phyloP scores from a whole-genome alignment of 2,113 vertebrate species.

The Ammodytes marinus region DNA sequence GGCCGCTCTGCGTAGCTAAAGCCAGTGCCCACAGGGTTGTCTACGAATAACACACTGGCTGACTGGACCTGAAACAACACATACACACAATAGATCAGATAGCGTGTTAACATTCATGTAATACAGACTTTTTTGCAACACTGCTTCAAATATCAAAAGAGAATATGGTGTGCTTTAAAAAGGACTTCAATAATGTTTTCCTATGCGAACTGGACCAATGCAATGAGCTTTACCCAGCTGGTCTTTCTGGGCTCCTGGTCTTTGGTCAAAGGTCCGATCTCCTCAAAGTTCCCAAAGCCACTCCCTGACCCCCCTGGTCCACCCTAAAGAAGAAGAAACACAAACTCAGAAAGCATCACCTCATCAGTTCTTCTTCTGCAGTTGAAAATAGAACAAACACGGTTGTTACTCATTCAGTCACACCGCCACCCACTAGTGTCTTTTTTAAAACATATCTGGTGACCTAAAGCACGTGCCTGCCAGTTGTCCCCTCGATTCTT shows the following conservation, averaged over 20 bases:
- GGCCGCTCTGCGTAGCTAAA: constrained; percentile 90
- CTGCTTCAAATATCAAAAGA: not conserved
- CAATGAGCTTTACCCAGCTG: constrained; percentile 88
- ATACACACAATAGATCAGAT: not conserved
- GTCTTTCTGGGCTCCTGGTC: constrained; percentile 88
- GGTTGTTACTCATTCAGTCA: constrained; percentile 21
- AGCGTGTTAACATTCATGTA: not conserved
- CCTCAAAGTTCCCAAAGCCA: constrained; percentile 97
- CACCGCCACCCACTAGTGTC: not conserved
- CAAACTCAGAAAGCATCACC: not conserved
- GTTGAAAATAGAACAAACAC: constrained; percentile 13
- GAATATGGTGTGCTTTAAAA: too few species aligned
- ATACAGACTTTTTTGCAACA: not conserved
- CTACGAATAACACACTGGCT: constrained; percentile 94
- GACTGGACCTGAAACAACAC: constrained; percentile 85
- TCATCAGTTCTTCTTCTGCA: constrained; percentile 29
- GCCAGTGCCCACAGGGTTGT: constrained; percentile 96
- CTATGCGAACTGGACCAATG: too few species aligned
- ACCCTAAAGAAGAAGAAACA: constrained; percentile 81
- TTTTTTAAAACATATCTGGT: not conserved
- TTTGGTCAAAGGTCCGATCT: constrained; percentile 91
- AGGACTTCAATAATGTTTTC: too few species aligned
- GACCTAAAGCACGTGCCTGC: not conserved
- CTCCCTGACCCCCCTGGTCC: constrained; percentile 95
- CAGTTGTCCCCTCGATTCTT: not conserved